phyloP scores from a whole-genome alignment of 2,888 invertebrate species.

The Ephialtes manifestator region DNA sequence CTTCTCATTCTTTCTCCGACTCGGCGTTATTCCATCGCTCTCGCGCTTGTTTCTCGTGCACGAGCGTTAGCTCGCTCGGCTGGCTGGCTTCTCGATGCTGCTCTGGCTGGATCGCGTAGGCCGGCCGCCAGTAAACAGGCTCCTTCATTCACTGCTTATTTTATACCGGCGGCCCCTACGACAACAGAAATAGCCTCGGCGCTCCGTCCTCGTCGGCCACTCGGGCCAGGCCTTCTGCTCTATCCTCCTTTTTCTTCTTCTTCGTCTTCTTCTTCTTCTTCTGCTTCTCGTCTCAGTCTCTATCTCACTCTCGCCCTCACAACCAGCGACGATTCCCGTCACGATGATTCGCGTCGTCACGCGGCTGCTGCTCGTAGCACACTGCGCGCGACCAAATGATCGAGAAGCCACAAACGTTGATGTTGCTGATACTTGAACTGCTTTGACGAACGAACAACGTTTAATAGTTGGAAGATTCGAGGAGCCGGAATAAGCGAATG shows the following conservation, averaged over 20 bases:
- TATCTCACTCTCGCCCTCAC: slow-evolving; percentile 19
- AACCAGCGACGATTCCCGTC: slow-evolving; percentile 39
- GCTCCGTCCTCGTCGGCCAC: slow-evolving; percentile 75
- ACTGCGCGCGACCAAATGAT: slow-evolving; percentile 45
- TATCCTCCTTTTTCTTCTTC: slow-evolving; percentile 50
- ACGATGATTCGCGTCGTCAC: slow-evolving; percentile 67
- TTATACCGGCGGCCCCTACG: slow-evolving; percentile 83
- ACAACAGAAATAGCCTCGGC: slow-evolving; percentile 85
- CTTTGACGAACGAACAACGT: not conserved
- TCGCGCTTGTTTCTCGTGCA: slow-evolving; percentile 62
- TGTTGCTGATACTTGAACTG: not conserved
- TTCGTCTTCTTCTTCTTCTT: slow-evolving; percentile 29
- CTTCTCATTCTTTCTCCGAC: slow-evolving; percentile 55
- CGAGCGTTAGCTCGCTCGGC: slow-evolving; percentile 58
- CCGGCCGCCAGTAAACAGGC: slow-evolving; percentile 85
- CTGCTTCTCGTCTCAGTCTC: slow-evolving; percentile 35
- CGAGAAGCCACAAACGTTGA: slow-evolving; percentile 1
- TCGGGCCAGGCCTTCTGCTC: slow-evolving; percentile 51
- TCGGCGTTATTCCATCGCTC: slow-evolving; percentile 67
- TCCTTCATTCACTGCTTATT: slow-evolving; percentile 86
- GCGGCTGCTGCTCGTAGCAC: slow-evolving; percentile 60
- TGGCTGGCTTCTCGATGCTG: slow-evolving; percentile 49
- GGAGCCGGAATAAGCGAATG: slow-evolving; percentile 30
- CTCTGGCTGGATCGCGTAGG: slow-evolving; percentile 82
- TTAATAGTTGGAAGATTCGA: not conserved